These are phyloP conservation scores for Cerceris rybyensis DNA, from an alignment of 2,888 invertebrate species.

Conservation along the genomic window DNA sequence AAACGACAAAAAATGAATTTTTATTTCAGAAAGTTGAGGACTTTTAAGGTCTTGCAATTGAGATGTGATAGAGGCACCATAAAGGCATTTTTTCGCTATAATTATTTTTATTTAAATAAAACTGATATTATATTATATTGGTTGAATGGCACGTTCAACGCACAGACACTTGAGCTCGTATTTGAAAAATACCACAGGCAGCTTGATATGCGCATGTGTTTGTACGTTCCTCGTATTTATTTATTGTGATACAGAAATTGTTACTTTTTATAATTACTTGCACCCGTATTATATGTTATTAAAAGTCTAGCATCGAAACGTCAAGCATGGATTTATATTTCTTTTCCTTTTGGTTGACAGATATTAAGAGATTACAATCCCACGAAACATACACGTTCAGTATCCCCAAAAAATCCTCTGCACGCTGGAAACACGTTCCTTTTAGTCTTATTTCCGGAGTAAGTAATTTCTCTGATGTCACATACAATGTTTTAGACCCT, in stretches of 20 bases:
- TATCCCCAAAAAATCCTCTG: conserved; percentile 49
- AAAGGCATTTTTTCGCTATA: not conserved
- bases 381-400: conserved; percentile 35
- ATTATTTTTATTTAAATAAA: not conserved
- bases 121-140: conserved; percentile 2
- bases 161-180: conserved; percentile 28
- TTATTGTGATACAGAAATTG: conserved; percentile 47
- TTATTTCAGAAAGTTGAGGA: no score
- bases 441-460: conserved; percentile 40
- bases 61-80: no score
- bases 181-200: conserved; percentile 12
- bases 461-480: conserved; percentile 43
- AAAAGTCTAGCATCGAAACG: conserved; percentile 34
- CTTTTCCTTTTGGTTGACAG: conserved; percentile 41
- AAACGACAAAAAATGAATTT: no score
- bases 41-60: no score
- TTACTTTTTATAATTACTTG: conserved; percentile 36
- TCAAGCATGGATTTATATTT: conserved; percentile 47
- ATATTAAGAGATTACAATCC: conserved; percentile 49
- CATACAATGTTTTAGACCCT: conserved; percentile 7
- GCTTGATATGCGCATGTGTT: conserved; percentile 42
- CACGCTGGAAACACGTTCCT: conserved; percentile 31
- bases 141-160: conserved; percentile 21
- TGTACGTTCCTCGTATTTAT: conserved; percentile 47
- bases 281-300: conserved; percentile 40